Base-by-base conservation (phyloP, 2,113 vertebrate species). In the Chaetura pelagica region DNA sequence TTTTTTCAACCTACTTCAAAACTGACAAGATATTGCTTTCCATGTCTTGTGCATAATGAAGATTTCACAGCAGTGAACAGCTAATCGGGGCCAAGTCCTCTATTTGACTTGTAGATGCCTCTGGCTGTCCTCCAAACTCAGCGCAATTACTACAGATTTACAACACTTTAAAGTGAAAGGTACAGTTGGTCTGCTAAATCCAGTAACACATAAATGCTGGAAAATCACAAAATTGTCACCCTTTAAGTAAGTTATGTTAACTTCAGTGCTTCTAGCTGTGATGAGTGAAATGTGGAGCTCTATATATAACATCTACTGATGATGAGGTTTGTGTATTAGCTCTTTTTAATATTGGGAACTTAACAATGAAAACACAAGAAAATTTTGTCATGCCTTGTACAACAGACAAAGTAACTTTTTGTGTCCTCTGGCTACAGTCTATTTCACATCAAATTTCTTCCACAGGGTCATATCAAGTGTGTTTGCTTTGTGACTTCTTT, bases 91-190 rank as follows among this genome's bases (percentile, higher is more conserved):
- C 74, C 76, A 61, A 75, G 66, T 83, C 77, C 24, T 90, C 48
- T 87, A 51, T 88, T 85, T 92, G 78, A 76, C 75, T 91, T 82
- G 77, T 92, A 96, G 94, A 96, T 84, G 91, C 75, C 84, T 73
- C 66, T 80, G 95, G 78, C 51, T 0, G 69, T 87, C 75, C 80
- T 92, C 91, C 97, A 97, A 90, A 80, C 52, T 57, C 18, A 7
- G 27, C 0, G 5, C 20, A 67, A 69, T 88, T 90, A 72, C 68
- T 54, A 66, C 82, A 78, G 87, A 91, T 74, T 94, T 96, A 86
- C 71, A 90, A 9, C 66, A 69, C n/a, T 84, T 52, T 17, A 49
- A 81, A 91, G 62, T 12, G 59, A 93, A 84, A 83, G 75, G 59
- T 73, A 83, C 87, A 86, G 59, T 66, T 88, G 79, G 55, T 75